Percentiles rank a stretch among this genome's conserved stretches.
Evolutionary conservation across 2,797 vertebrate genomes (phyloP).

Genomic region (Prunella strophiata): DNA sequence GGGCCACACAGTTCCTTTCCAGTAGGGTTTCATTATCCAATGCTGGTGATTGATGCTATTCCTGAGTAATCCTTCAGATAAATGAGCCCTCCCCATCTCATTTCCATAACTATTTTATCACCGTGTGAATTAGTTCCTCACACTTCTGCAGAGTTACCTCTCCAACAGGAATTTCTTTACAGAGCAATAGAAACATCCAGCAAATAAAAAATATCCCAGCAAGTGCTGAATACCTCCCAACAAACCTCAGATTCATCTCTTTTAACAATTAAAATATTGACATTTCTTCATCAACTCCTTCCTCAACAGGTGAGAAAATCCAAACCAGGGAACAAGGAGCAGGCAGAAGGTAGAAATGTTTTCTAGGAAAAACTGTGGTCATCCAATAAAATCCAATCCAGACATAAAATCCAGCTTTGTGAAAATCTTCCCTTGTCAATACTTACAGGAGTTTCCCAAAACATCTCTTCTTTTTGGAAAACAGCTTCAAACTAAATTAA

Average conservation of each 20-base stretch:
- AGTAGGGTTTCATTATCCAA: not conserved
- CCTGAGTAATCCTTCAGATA: not conserved
- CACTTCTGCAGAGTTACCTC: not conserved
- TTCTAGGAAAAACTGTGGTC: not conserved
- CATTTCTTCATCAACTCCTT: not conserved
- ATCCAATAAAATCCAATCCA: not conserved
- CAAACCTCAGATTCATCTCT: not conserved
- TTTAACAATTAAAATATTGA: not conserved
- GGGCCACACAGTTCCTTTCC: not conserved
- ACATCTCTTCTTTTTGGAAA: not conserved
- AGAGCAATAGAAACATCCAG: not conserved
- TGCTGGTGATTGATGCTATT: not conserved
- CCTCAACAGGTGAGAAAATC: not conserved
- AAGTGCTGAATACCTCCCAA: not conserved
- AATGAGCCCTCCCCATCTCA: conserved; percentile 4
- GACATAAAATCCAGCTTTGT: not conserved
- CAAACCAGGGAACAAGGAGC: not conserved
- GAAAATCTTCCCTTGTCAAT: not conserved
- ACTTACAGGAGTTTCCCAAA: not conserved
- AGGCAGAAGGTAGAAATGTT: not conserved
- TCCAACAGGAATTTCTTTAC: not conserved
- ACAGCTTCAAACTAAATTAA: not conserved
- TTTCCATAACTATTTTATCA: conserved; percentile 34
- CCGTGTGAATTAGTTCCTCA: conserved; percentile 28
- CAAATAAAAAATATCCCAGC: not conserved